Evolutionary conservation across 1,140 invertebrate species (phyloP).

Genomic region (Helicoverpa zea): DNA sequence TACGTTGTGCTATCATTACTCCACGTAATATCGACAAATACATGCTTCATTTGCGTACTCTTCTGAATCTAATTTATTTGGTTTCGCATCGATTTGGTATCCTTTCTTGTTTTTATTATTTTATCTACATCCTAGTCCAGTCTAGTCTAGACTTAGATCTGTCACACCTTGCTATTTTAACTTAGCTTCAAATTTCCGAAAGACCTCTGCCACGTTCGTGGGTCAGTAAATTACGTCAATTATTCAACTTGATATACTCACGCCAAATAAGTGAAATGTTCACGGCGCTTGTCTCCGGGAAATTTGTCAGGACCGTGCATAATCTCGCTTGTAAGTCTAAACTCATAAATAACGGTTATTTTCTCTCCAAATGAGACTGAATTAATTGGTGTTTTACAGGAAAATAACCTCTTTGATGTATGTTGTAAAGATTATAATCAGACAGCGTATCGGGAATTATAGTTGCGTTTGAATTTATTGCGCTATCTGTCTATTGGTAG

Average conservation of each 20-base stretch:
- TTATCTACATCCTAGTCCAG: not conserved
- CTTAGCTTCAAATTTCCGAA: not conserved
- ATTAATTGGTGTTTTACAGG: slow-evolving; percentile 40
- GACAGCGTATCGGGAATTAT: slow-evolving; percentile 31
- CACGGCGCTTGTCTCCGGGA: slow-evolving; percentile 35
- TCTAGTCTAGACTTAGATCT: no score
- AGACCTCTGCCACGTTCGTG: not conserved
- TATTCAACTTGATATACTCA: slow-evolving; percentile 46
- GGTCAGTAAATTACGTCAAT: slow-evolving; percentile 32
- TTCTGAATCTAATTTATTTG: not conserved
- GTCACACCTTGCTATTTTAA: no score
- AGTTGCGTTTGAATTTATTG: slow-evolving; percentile 64
- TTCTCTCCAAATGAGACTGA: slow-evolving; percentile 62
- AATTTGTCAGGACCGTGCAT: slow-evolving; percentile 68
- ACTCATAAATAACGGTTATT: slow-evolving; percentile 74
- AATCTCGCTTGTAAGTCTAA: slow-evolving; percentile 62
- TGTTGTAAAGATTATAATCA: slow-evolving; percentile 52
- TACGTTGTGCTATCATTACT: no score
- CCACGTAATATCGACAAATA: no score
- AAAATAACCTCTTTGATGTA: slow-evolving; percentile 31
- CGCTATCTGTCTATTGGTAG: slow-evolving; percentile 64
- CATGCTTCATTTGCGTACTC: not conserved
- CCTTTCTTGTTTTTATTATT: not conserved
- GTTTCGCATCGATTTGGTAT: no score
- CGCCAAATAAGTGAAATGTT: slow-evolving; percentile 48